phyloP scores from a whole-genome alignment of 2,888 invertebrate species.

The Perdita meconis region DNA sequence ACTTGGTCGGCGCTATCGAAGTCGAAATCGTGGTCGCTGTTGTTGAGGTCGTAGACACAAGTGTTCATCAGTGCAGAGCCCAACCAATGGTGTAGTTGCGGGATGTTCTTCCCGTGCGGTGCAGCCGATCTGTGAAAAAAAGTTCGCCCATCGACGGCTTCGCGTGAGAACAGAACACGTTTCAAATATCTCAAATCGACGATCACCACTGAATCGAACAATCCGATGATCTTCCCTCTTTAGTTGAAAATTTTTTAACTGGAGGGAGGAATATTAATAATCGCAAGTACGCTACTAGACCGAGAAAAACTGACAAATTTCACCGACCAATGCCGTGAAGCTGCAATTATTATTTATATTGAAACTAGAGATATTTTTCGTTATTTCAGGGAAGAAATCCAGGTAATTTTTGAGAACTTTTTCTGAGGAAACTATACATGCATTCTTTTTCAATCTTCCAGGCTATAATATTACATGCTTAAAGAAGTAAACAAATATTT shows the following conservation, averaged over 20 bases:
- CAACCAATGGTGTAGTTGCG: constrained; percentile 93
- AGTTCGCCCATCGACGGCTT: constrained; percentile 54
- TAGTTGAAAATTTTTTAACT: neutral
- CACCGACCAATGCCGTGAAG: too few species aligned
- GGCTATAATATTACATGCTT: too few species aligned
- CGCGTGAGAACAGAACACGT: constrained; percentile 48
- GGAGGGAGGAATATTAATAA: too few species aligned
- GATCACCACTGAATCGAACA: constrained; percentile 36
- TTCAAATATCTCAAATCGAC: neutral
- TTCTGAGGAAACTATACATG: too few species aligned
- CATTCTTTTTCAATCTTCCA: too few species aligned
- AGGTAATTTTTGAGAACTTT: too few species aligned
- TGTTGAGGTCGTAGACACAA: constrained; percentile 35
- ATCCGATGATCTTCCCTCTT: constrained; percentile 24
- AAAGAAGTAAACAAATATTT: too few species aligned
- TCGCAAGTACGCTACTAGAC: too few species aligned
- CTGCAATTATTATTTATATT: too few species aligned
- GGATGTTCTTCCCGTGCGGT: constrained; percentile 91
- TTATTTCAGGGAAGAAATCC: too few species aligned
- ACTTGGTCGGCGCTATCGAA: constrained; percentile 26
- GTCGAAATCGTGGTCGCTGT: constrained; percentile 27
- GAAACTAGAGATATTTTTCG: too few species aligned
- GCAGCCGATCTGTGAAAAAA: constrained; percentile 89
- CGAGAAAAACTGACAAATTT: too few species aligned
- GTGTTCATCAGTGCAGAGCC: constrained; percentile 74